Evolutionary conservation across 2,113 vertebrate genomes (phyloP).

Genomic region (Passer montanus): DNA sequence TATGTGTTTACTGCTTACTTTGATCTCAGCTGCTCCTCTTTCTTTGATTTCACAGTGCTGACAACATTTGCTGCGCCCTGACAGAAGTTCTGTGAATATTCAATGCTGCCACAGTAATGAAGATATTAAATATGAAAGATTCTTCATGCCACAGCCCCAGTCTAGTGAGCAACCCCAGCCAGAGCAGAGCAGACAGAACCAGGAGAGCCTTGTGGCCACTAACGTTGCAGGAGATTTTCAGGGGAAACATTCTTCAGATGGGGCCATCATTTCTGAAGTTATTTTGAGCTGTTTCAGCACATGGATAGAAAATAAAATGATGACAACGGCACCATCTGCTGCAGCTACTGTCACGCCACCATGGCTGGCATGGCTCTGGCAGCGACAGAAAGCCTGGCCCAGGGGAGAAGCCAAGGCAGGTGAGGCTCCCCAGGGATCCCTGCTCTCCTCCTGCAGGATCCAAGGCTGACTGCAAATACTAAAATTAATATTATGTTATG

Average conservation of each 20-base stretch:
- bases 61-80: not conserved
- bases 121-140: constrained; percentile 7
- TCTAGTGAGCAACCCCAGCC: rapidly evolving
- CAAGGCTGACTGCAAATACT: no score
- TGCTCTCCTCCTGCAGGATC: no score
- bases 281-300: constrained; percentile 41
- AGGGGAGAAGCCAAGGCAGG: not conserved
- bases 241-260: not conserved
- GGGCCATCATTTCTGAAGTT: not conserved
- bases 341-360: not conserved
- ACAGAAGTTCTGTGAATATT: constrained; percentile 15
- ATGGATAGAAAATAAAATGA: not conserved
- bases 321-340: constrained; percentile 53
- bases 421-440: not conserved
- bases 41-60: constrained; percentile 29
- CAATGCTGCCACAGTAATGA: not conserved
- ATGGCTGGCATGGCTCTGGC: not conserved
- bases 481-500: no score
- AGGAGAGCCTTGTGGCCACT: not conserved
- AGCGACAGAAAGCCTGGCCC: not conserved
- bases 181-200: not conserved
- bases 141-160: not conserved
- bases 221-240: not conserved
- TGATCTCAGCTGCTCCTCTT: constrained; percentile 31
- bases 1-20: not conserved